Percentiles rank a stretch among this genome's conserved stretches.
These are phyloP conservation scores for Labia minor DNA, from an alignment of 2,888 invertebrate species.

Conservation along the genomic window DNA sequence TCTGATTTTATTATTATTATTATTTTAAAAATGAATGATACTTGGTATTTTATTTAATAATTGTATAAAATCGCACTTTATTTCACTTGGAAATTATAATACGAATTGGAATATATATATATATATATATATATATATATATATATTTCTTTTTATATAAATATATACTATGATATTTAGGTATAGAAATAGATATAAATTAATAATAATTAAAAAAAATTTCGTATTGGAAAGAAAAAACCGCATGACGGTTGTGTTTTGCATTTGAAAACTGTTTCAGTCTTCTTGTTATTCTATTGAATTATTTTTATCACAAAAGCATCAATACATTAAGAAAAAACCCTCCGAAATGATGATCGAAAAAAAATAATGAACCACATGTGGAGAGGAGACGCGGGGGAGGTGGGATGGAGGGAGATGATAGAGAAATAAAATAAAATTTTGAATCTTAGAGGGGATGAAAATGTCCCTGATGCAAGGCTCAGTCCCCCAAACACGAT, in stretches of 20 bases:
- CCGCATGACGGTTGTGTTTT: neutral
- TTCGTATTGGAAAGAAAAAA: too few species aligned
- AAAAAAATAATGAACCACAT: too few species aligned
- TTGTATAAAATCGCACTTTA: neutral
- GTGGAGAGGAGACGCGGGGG: too few species aligned
- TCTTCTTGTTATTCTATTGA: neutral
- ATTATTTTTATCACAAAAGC: constrained; percentile 5
- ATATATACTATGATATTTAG: neutral
- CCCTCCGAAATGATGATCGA: neutral
- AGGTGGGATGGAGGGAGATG: too few species aligned
- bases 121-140: neutral
- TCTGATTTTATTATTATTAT: too few species aligned
- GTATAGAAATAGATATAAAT: too few species aligned
- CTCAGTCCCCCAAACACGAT: too few species aligned
- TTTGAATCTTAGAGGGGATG: too few species aligned
- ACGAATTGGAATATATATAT: neutral
- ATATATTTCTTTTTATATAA: neutral
- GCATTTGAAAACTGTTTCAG: neutral
- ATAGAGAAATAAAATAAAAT: too few species aligned
- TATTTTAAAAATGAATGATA: neutral
- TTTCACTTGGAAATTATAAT: neutral
- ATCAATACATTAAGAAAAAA: neutral
- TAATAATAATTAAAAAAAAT: too few species aligned
- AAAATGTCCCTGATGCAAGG: too few species aligned
- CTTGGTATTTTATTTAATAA: neutral